Base-by-base conservation (phyloP, 2,797 vertebrate species). In the Ptychobarbus kaznakovi region DNA sequence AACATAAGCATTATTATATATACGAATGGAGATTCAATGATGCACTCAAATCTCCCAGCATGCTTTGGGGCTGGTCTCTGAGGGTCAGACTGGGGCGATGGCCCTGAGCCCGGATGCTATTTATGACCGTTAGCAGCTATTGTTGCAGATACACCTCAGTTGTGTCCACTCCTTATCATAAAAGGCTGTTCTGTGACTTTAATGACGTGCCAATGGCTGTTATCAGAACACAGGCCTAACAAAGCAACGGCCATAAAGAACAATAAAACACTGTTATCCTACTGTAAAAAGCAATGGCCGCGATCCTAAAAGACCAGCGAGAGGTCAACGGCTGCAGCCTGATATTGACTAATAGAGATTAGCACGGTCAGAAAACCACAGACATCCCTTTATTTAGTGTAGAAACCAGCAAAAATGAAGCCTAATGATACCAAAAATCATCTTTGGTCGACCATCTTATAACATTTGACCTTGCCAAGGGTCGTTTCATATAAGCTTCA, bases 221-320 rank as follows among this genome's bases (percentile, higher is more conserved):
- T 95, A 95, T 93, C 93, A 94, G 93, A 90, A 94, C 92, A 93
- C 92, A 94, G 90, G 88, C 90, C 85, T 88, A 93, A 96, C 94
- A 95, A 95, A 95, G 92, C 90, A 91, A 78, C 87, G 84, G 93
- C 90, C 92, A 93, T 95, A 95, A 94, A 94, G 90, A 90, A 90
- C 92, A 94, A 94, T 95, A 95, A 95, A 96, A 91, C 88, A 87
- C 93, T 89, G 93, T 95, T 93, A 93, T 92, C 92, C 91, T 94
- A 95, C 94, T 94, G 94, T 96, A 94, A 94, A 91, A 94, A 95
- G 92, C 93, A 93, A 91, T 91, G 92, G 88, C 93, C 94, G 94
- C 88, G 89, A 92, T 91, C 89, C 89, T 88, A 90, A 92, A 92
- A 92, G 91, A 92, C 90, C 87, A 92, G 90, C 92, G 91, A 94